Conservation (phyloP, 2,113 vertebrate species). For the Terrapene triunguis region DNA sequence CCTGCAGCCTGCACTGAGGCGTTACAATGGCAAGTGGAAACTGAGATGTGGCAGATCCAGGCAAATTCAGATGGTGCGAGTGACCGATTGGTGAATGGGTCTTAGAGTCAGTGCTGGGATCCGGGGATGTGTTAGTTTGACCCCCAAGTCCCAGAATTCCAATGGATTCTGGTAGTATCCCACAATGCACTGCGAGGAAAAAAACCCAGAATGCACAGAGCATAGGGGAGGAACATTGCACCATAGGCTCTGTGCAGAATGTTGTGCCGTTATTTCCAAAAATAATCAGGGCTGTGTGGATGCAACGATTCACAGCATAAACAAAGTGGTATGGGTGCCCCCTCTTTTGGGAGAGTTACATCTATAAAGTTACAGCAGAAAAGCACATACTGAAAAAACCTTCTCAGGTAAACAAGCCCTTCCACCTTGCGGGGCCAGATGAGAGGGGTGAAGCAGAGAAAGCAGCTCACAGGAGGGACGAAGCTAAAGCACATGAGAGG, state of each 20-base stretch:
- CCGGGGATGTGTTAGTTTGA: background rate
- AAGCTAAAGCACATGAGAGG: background rate
- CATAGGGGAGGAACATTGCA: too few relatives aligned
- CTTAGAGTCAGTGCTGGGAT: background rate
- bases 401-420: background rate
- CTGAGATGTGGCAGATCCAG: background rate
- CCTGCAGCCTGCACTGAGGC: background rate
- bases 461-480: background rate
- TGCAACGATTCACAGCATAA: background rate
- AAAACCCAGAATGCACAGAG: background rate
- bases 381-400: background rate
- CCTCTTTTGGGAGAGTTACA: background rate
- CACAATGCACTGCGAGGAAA: background rate
- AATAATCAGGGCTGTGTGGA: background rate
- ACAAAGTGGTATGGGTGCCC: background rate
- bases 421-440: background rate
- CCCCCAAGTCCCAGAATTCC: background rate
- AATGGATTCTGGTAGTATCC: background rate
- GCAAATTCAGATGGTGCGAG: background rate
- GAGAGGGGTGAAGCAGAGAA: accelerated
- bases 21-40: background rate
- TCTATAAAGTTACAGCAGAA: background rate
- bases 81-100: background rate
- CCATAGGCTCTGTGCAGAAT: background rate
- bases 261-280: background rate